phyloP scores from a whole-genome alignment of 2,113 vertebrate species.

The Corvus hawaiiensis region DNA sequence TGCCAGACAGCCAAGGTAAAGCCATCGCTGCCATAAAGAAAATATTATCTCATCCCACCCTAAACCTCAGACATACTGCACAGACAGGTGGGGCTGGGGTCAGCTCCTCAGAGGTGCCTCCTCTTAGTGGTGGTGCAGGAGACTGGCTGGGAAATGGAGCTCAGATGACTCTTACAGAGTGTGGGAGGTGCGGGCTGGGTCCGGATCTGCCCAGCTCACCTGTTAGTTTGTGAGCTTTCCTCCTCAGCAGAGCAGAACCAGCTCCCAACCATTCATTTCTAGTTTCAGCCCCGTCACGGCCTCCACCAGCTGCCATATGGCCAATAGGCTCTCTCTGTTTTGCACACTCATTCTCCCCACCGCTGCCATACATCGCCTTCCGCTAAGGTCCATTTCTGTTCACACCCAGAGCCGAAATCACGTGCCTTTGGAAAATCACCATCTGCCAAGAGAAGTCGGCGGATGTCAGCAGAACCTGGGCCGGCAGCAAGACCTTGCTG shows the following conservation, averaged over 20 bases:
- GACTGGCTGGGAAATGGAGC: neutral
- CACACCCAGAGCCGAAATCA: neutral
- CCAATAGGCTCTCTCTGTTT: conserved; percentile 5
- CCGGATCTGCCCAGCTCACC: neutral
- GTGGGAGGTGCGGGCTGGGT: accelerated
- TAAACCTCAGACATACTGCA: neutral
- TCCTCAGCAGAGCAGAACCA: neutral
- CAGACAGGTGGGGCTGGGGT: neutral
- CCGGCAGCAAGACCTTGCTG: neutral
- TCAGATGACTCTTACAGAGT: accelerated
- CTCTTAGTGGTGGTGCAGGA: neutral
- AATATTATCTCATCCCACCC: neutral
- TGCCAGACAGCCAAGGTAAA: neutral
- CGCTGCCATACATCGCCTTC: neutral
- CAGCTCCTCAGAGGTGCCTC: neutral
- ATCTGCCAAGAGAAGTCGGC: neutral
- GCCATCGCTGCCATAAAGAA: neutral
- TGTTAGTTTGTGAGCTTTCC: neutral
- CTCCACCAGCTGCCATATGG: neutral
- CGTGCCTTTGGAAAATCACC: neutral
- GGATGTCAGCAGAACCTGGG: neutral
- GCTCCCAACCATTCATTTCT: neutral
- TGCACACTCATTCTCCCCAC: neutral
- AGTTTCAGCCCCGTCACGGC: neutral
- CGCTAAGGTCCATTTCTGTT: neutral